Evolutionary conservation across 2,888 invertebrate species (phyloP), one percentile per base, ranked within the genome.

Genomic region (Tachina fera): DNA sequence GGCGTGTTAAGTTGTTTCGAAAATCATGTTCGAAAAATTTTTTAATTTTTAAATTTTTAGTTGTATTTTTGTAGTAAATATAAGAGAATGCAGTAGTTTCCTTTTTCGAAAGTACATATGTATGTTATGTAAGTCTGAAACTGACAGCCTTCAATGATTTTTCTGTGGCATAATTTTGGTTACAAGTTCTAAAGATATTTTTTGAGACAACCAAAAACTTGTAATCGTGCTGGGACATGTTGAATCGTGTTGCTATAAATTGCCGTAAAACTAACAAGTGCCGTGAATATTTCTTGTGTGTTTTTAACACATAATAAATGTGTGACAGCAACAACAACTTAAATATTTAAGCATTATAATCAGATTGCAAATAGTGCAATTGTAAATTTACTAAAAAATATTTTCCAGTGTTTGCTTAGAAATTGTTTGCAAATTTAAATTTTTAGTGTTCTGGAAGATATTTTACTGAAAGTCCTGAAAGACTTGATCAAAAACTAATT

Each of bases 221-320:
- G 83, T 83, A 86, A 83, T 86, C 78, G 56, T 75, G 78, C 78
- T 75, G 82, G 65, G 58, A 85, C 85, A 82, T 82, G 75, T 65
- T 75, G 75, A 78, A 78, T 77, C 70, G 63, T 78, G 70, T 56
- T 76, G 47, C 51, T 56, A 22, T 39, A 63, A 82, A 67, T 60
- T 74, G 41, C 53, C 16, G 51, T 60, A 47, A 61, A 61, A 53
- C 61, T 70, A 19, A 43, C 49, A 43, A 51, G 51, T 13, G 5
- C 56, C 63, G 53, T 77, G 76, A 71, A 71, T 65, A 63, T 14
- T 51, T 80, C 56, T 74, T 74, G 14, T 58, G 49, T 76, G 31
- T 63, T 56, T 63, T 56, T 39, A 72, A 60, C 71, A 86, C 70
- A 83, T 76, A 83, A 86, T 86, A 83, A 86, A 79, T 86, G 71